Evolutionary conservation across 2,113 vertebrate genomes (phyloP), one percentile per base, ranked within the genome.

Genomic region (Machaerirhynchus nigripectus): DNA sequence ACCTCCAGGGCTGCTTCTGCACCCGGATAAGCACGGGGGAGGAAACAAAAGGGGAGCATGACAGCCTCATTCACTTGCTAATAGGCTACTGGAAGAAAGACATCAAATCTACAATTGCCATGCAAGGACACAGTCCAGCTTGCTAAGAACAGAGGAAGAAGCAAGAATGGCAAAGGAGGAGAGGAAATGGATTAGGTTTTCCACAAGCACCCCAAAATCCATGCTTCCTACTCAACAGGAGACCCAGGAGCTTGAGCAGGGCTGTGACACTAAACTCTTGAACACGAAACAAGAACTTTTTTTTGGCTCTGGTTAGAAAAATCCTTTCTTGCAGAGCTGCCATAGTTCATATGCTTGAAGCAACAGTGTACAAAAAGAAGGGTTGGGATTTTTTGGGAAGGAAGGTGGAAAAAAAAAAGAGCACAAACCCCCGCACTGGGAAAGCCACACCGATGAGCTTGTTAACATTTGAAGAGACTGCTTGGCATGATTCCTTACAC

Each of bases 361-460:
- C 64, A 96, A 44, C 49, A 75, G 44, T 3, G 42, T 37, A 40
- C 22, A 64, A 87, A 92, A 87, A 92, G 76, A 88, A 84, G 57
- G 92, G 31, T 23, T 63, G 56, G 56, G 78, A 4, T 17, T 93
- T 87, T 94, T 81, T 50, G 85, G 83, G 60, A 89, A 77, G 59
- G 52, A 65, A 63, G 39, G 53, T 65, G 74, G 75, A 22, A 42
- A 63, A 86, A 50, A 56, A 74, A 88, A 88, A 78, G 46, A 89
- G 79, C 85, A 90, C 85, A 95, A 95, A 92, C 80, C 83, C 83
- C 91, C 95, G 67, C 20, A 49, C 94, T 93, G 80, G 90, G 94
- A 96, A 97, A 97, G 90, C 97, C 97, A 95, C 97, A 97, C 95
- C 97, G 89, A 98, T 97, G 95, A 95, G 97, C 97, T 98, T 97